Percentiles rank a stretch among this genome's conserved stretches.
These are phyloP conservation scores for Muscidifurax raptorellus DNA, from an alignment of 1,140 invertebrate genomes.

Conservation along the genomic window DNA sequence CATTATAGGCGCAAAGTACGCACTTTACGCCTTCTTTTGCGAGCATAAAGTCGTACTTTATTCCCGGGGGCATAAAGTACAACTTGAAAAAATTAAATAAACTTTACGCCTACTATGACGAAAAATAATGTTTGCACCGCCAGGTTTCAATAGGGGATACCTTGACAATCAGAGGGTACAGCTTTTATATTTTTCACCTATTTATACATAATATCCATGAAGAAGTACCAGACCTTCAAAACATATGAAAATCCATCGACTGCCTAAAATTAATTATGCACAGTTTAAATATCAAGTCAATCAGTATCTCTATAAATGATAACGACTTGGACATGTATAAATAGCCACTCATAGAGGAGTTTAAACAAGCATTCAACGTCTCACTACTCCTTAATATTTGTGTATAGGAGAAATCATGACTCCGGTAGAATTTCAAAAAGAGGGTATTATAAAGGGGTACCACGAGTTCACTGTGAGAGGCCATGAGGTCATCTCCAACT, in stretches of 20 bases:
- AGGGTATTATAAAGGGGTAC: too few relatives aligned
- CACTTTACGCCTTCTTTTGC: too few relatives aligned
- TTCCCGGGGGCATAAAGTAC: too few relatives aligned
- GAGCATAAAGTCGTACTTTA: too few relatives aligned
- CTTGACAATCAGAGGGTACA: neutral
- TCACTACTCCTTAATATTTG: neutral
- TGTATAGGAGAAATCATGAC: conserved; percentile 4
- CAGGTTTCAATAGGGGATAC: neutral
- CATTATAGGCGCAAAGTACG: too few relatives aligned
- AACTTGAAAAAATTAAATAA: too few relatives aligned
- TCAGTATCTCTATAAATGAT: neutral
- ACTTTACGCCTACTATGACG: too few relatives aligned
- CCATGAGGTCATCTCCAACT: too few relatives aligned
- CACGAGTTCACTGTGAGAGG: too few relatives aligned
- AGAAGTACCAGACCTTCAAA: neutral
- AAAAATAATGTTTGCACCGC: neutral
- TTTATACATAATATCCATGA: neutral
- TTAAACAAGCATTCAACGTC: neutral
- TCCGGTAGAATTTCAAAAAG: neutral
- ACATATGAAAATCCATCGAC: too few relatives aligned
- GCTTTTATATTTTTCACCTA: neutral
- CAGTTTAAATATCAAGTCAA: neutral
- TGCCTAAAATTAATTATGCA: too few relatives aligned
- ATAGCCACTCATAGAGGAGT: too few relatives aligned
- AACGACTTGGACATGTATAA: neutral